Percentiles rank a stretch among this genome's conserved stretches.
phyloP scores from a whole-genome alignment of 2,113 vertebrate species.

The Corydoras maculifer region DNA sequence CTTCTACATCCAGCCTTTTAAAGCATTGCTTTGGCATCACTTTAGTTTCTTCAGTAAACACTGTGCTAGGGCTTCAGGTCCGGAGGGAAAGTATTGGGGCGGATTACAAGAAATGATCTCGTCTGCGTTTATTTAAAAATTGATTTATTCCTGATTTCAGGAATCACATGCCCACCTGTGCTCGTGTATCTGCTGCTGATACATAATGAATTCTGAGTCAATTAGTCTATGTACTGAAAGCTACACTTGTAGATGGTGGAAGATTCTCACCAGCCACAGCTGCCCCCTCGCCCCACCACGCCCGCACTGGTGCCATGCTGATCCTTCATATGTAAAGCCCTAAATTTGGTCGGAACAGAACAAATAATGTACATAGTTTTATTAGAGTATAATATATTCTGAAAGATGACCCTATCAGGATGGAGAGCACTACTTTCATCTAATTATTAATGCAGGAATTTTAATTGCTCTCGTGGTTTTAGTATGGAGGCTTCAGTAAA shows the following conservation, averaged over 20 bases:
- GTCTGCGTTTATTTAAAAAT: constrained; percentile 5
- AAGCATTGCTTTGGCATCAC: constrained; percentile 15
- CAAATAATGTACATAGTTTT: constrained; percentile 68
- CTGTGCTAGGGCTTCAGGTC: not conserved
- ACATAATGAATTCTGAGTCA: not conserved
- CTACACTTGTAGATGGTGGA: not conserved
- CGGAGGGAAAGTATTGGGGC: not conserved
- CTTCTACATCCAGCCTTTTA: constrained; percentile 4
- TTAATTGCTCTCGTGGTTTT: constrained; percentile 10
- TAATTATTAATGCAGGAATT: constrained; percentile 17
- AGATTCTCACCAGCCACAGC: constrained; percentile 24
- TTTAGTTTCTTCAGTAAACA: constrained; percentile 3
- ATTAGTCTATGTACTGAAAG: not conserved
- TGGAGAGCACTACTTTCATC: constrained; percentile 27
- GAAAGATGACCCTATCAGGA: constrained; percentile 50
- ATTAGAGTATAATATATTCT: constrained; percentile 76
- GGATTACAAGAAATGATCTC: not conserved
- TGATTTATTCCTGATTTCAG: not conserved
- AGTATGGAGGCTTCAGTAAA: too few species aligned
- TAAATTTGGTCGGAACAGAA: constrained; percentile 26
- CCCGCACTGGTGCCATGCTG: constrained; percentile 32
- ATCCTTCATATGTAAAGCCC: constrained; percentile 29
- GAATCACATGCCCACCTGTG: too few species aligned
- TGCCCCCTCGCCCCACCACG: not conserved
- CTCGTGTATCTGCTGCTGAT: too few species aligned